phyloP scores from a whole-genome alignment of 2,797 vertebrate species.

The Merluccius polli region DNA sequence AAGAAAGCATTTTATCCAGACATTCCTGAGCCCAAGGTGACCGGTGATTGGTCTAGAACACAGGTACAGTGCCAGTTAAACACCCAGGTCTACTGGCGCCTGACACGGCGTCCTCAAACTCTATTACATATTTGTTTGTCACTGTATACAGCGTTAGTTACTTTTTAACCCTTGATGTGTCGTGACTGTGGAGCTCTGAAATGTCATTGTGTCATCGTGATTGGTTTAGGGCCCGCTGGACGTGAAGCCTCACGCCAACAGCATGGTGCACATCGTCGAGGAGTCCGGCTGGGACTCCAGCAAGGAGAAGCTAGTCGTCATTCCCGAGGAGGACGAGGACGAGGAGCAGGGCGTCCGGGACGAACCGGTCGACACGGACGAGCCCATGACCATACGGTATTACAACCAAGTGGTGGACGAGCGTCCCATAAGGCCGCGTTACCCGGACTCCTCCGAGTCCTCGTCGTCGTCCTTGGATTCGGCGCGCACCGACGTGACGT shows the following conservation, averaged over 20 bases:
- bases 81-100: not conserved
- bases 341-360: conserved; percentile 51
- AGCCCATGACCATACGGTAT: conserved; percentile 68
- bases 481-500: conserved; percentile 81
- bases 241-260: conserved; percentile 86
- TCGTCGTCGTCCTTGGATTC: conserved; percentile 76
- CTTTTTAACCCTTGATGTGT: not conserved
- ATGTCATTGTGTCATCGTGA: not conserved
- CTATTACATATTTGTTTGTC: not conserved
- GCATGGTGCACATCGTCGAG: conserved; percentile 87
- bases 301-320: conserved; percentile 68
- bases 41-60: conserved; percentile 67
- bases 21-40: conserved; percentile 90
- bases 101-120: not conserved
- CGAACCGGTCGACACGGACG: conserved; percentile 64
- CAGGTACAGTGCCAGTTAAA: conserved; percentile 53
- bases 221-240: conserved; percentile 76
- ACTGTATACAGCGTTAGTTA: not conserved
- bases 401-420: conserved; percentile 79
- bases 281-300: conserved; percentile 62
- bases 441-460: conserved; percentile 67
- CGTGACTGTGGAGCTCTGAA: not conserved
- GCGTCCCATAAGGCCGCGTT: conserved; percentile 64
- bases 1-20: conserved; percentile 94
- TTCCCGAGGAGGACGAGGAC: conserved; percentile 69